Conservation (phyloP, 2,797 vertebrate genomes). For the Myotis vivesi region DNA sequence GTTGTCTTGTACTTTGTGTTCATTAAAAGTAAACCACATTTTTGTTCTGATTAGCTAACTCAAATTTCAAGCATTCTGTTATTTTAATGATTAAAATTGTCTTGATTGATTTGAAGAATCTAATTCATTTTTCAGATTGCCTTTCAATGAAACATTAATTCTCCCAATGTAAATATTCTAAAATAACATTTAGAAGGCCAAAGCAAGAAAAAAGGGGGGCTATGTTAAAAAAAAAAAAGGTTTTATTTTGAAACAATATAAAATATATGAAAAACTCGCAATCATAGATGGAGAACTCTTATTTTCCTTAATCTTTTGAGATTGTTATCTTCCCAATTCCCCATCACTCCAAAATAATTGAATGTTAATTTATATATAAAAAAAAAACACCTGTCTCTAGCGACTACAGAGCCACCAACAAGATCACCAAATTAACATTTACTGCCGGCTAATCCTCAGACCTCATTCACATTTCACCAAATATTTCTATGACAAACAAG, state of each 20-base stretch:
- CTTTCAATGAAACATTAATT: constrained; percentile 39
- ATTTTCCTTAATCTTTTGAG: neutral
- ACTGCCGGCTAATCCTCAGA: neutral
- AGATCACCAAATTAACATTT: neutral
- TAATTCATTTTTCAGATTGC: neutral
- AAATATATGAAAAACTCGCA: neutral
- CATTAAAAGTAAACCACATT: neutral
- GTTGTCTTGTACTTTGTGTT: neutral
- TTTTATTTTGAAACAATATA: neutral
- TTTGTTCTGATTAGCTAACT: neutral
- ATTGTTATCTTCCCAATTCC: neutral
- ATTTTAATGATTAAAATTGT: neutral
- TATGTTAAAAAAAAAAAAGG: too few species aligned
- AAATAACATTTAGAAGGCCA: constrained; percentile 63
- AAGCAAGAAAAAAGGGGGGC: constrained; percentile 52
- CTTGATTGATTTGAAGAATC: neutral
- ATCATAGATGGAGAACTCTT: neutral
- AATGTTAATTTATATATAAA: neutral
- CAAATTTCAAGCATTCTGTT: constrained; percentile 7
- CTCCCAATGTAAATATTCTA: constrained; percentile 64
- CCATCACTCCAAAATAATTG: neutral
- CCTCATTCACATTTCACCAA: neutral
- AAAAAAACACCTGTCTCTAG: neutral
- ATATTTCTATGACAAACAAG: neutral
- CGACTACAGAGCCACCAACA: neutral